Evolutionary conservation across 2,888 invertebrate species (phyloP), one percentile per base, ranked within the genome.

Genomic region (Melieria picta): DNA sequence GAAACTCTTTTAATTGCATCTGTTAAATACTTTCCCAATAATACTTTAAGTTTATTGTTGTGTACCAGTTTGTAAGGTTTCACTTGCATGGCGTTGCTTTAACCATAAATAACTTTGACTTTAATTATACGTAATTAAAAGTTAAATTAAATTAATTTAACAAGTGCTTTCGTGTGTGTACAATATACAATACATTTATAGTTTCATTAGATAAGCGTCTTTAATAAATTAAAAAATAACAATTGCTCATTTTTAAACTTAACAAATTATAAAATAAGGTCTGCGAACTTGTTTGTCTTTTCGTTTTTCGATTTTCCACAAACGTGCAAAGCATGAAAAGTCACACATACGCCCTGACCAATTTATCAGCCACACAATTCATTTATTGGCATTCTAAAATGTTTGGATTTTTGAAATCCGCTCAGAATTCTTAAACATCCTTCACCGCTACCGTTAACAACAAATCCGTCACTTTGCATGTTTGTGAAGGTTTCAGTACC

Each of bases 181-280:
- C 11, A 43, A 60, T 30, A 58, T 66, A 57, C 55, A 66, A 48
- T 48, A 16, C 30, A 47, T 30, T 42, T 57, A 46, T 57, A 13
- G 55, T 57, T 50, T 52, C 45, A 57, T 69, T 69, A 69, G 63
- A 64, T 69, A 64, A 69, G 69, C 58, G 64, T 69, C 13, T 60
- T 64, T 4, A 56, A 47, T 69, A 56, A 69, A 69, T 58, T 64
- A 64, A 48, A 64, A 64, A 56, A 46, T 69, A 64, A 69, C 69
- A 69, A 64, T 69, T 64, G 48, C 13, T 58, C 46, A 62, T n/a
- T 13, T 13, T 46, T 69, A 57, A 69, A 69, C 64, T 64, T 64
- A 69, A 78, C 79, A 78, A 79, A 77, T 78, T 78, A 78, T 78
- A 77, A 77, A 80, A 78, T 80, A 80, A 80, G 80, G 80, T 78